phyloP scores from a whole-genome alignment of 2,113 vertebrate species.

The Stictonetta naevosa region DNA sequence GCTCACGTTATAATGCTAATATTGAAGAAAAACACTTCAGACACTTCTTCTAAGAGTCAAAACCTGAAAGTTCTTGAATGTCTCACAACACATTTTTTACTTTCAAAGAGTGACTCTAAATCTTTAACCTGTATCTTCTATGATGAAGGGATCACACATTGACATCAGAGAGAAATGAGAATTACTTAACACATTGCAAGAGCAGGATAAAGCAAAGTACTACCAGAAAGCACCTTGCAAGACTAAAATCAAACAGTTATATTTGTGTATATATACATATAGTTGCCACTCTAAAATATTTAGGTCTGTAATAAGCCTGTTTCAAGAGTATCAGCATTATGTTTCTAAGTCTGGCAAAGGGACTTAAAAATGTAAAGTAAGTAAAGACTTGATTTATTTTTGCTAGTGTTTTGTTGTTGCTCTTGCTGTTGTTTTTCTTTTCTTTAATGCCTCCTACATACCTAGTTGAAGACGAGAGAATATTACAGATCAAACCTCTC shows the following conservation, averaged over 20 bases:
- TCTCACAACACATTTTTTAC: not conserved
- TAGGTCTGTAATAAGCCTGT: not conserved
- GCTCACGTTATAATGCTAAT: not conserved
- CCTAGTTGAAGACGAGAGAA: not conserved
- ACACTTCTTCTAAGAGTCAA: not conserved
- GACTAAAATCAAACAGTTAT: not conserved
- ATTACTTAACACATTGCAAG: not conserved
- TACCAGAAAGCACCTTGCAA: not conserved
- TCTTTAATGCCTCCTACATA: not conserved
- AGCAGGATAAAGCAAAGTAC: not conserved
- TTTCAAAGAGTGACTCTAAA: not conserved
- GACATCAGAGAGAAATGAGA: not conserved
- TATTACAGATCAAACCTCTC: not conserved
- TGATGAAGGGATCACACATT: not conserved
- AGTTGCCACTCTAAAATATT: not conserved
- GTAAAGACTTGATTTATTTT: not conserved
- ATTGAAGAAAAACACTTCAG: not conserved
- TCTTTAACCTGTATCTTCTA: not conserved
- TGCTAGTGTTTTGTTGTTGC: not conserved
- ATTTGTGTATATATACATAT: too few species aligned
- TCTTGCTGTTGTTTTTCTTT: not conserved
- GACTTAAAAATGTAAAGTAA: not conserved
- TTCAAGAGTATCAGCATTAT: not conserved
- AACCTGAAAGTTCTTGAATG: not conserved
- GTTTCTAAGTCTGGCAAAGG: not conserved